These are phyloP conservation scores for Lamproptera curius DNA, from an alignment of 2,888 invertebrate genomes.

Conservation along the genomic window DNA sequence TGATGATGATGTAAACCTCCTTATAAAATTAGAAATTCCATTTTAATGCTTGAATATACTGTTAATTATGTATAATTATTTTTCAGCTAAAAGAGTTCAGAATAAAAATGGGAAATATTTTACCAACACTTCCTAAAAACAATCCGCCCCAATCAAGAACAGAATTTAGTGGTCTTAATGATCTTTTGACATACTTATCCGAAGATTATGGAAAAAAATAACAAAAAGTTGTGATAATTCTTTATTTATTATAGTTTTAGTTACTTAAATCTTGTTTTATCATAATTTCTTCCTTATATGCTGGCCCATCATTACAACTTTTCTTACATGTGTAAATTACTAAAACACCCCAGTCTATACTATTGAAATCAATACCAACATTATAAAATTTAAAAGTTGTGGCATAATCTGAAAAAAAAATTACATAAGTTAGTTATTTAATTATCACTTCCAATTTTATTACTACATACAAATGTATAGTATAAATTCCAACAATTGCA, in stretches of 20 bases:
- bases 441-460: too few species aligned
- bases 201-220: slow-evolving; percentile 70
- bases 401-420: slow-evolving; percentile 88
- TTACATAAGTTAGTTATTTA: too few species aligned
- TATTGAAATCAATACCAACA: slow-evolving; percentile 77
- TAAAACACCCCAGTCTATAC: slow-evolving; percentile 94
- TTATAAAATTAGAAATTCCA: too few species aligned
- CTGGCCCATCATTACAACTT: slow-evolving; percentile 82
- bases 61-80: slow-evolving; percentile 13
- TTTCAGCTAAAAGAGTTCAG: slow-evolving; percentile 89
- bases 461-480: too few species aligned
- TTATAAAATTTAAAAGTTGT: slow-evolving; percentile 85
- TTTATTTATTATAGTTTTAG: slow-evolving; percentile 30
- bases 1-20: too few species aligned
- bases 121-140: slow-evolving; percentile 88
- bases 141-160: slow-evolving; percentile 89
- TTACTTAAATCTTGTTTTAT: slow-evolving; percentile 89
- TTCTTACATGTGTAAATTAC: slow-evolving; percentile 90
- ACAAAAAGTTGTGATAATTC: slow-evolving; percentile 31
- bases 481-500: too few species aligned
- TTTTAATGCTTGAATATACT: too few species aligned
- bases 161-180: slow-evolving; percentile 91
- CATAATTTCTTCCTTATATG: slow-evolving; percentile 87
- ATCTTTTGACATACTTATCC: slow-evolving; percentile 88
- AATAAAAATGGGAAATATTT: slow-evolving; percentile 84